Base-by-base conservation (phyloP, 2,797 vertebrate genomes). In the Acanthis flammea region DNA sequence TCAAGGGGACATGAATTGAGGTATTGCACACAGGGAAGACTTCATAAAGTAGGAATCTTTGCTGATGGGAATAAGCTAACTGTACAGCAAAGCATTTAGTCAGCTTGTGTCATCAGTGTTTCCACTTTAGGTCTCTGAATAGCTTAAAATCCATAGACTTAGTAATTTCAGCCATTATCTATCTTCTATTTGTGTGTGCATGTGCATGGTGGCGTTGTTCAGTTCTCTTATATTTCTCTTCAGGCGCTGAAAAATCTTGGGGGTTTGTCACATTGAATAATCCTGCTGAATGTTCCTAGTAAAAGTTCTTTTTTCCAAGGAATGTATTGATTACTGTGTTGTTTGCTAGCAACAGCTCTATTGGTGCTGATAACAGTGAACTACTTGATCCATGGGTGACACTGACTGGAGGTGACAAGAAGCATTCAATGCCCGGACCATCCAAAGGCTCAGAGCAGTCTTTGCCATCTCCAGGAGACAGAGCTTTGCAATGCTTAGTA, bases 121-220 rank as follows among this genome's bases (percentile, higher is more conserved):
- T 76, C 24, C 25, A 24, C 12, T 39, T 58, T 22, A 67, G 14
- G 4, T 48, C 14, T 83, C 33, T 74, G 15, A 3, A 39, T 76
- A 63, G 53, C 14, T 66, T 71, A 27, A 75, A 57, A 9, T 24
- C 12, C n/a, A 31, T 10, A 33, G 27, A 45, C 8, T 30, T 45
- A 27, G 28, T 53, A 5, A 55, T 67, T 79, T 47, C 63, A 57
- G 25, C 23, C 30, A 13, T 45, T 63, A 8, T 48, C 5, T 55
- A 1, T 6, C 9, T 44, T 27, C 15, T 66, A 2, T 33, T 28
- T 63, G 19, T 31, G 2, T 31, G 2, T 21, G 3, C 50, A 8
- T 67, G 18, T 39, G 15, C 25, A 19, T 15, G 7, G 57, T 61
- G 14, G 4, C 14, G 6, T 57, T 65, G 24, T 58, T 81, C 68